Base-by-base conservation (phyloP, 2,888 invertebrate genomes). In the Cheilosia vulpina region DNA sequence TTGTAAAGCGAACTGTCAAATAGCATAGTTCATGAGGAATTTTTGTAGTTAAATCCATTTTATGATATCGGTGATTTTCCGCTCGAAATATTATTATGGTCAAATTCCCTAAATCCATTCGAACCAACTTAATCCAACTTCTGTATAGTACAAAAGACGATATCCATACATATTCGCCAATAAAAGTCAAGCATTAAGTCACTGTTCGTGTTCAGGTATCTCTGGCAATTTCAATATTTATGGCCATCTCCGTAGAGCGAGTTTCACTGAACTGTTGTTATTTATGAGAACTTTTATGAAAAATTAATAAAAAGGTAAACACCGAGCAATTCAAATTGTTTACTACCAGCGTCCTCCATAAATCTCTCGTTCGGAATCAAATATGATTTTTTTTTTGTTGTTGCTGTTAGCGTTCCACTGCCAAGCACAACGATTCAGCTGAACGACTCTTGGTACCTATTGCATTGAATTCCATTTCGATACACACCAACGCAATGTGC, bases 301-400 rank as follows among this genome's bases (percentile, higher is more conserved):
- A 78, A 78, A 58, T 79, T 62, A 78, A 78, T 72, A 66, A 78
- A 76, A 82, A 62, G 62, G 41, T 60, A 83, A 73, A 62, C 68
- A 73, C 55, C 41, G 52, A 72, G 17, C 60, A 77, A 79, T 79
- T 73, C 68, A 73, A 73, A 68, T 68, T 72, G 69, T 47, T 65
- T 65, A 66, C 75, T 69, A 19, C 53, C 58, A 47, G 60, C 68
- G 45, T 75, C 52, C 45, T 45, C 60, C 63, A 85, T 76, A 71
- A 76, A 75, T 76, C 62, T 62, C 57, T 17, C 52, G 21, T 72
- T 60, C 41, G 31, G 27, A 69, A 69, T 76, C 71, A 60, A 77
- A 76, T 60, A 21, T 27, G 52, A 17, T 52, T 45, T 63, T 24
- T 72, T 53, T 17, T 38, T 57, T 41, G 43, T 52, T 41, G 15